A percentile compares a stretch with the other conserved stretches of the same genome.
Evolutionary conservation across 2,113 vertebrate species (phyloP).

Genomic region (Channa maculata): DNA sequence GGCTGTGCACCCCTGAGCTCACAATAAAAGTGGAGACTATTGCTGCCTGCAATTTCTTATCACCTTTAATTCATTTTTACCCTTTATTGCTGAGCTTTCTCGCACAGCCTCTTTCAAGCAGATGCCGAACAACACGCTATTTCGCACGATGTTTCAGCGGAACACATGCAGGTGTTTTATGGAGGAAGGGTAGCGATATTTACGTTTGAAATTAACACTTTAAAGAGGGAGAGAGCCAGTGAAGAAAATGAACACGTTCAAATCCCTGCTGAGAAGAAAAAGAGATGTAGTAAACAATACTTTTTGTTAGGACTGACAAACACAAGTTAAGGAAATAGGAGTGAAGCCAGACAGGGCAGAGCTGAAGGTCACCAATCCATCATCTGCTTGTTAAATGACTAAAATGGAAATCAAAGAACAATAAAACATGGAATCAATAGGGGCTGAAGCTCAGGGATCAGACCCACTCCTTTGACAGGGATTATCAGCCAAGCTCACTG

Average conservation of each 20-base stretch:
- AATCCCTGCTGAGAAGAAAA: background rate
- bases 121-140: slow-evolving; percentile 3
- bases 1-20: slow-evolving; percentile 64
- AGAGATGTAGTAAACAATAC: slow-evolving; percentile 18
- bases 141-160: slow-evolving; percentile 13
- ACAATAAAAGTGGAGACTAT: slow-evolving; percentile 63
- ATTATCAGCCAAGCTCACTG: slow-evolving; percentile 77
- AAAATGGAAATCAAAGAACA: slow-evolving; percentile 84
- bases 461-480: slow-evolving; percentile 72
- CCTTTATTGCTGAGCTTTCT: slow-evolving; percentile 56
- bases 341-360: slow-evolving; percentile 69
- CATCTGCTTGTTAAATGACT: slow-evolving; percentile 84
- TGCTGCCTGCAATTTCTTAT: slow-evolving; percentile 78
- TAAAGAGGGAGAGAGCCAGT: background rate
- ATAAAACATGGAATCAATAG: slow-evolving; percentile 81
- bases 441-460: slow-evolving; percentile 71
- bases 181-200: slow-evolving; percentile 9
- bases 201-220: slow-evolving; percentile 30
- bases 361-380: slow-evolving; percentile 84
- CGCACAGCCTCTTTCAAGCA: slow-evolving; percentile 45
- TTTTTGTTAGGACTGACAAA: slow-evolving; percentile 37
- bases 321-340: slow-evolving; percentile 44
- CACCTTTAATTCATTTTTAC: slow-evolving; percentile 73
- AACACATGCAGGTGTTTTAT: slow-evolving; percentile 12
- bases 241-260: background rate